These are phyloP conservation scores for Tychaedon coryphoeus DNA, from an alignment of 2,113 vertebrate genomes.

Conservation along the genomic window DNA sequence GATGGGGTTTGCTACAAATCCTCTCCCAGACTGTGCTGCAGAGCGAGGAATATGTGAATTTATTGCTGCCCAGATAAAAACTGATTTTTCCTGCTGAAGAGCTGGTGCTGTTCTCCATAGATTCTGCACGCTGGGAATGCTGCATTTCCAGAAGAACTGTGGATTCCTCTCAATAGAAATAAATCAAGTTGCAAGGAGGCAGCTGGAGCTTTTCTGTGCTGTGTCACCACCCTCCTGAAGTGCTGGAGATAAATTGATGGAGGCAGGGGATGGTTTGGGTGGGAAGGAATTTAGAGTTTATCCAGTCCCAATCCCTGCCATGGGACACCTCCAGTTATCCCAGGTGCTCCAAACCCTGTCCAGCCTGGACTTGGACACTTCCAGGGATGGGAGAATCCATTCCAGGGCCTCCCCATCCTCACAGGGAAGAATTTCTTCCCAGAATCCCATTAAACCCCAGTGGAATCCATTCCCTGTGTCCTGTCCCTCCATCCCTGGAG, in stretches of 20 bases:
- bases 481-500: not conserved
- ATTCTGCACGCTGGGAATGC: not conserved
- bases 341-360: not conserved
- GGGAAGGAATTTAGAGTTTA: not conserved
- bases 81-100: not conserved
- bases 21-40: not conserved
- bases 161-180: not conserved
- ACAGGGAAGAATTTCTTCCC: not conserved
- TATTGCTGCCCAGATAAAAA: not conserved
- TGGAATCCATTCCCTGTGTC: not conserved
- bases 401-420: not conserved
- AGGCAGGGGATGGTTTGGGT: not conserved
- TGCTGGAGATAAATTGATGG: not conserved
- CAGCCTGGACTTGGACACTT: not conserved
- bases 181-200: not conserved
- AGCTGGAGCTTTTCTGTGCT: not conserved
- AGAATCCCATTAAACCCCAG: accelerated
- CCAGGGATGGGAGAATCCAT: not conserved
- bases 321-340: not conserved
- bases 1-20: not conserved
- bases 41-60: accelerated
- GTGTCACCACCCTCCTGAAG: not conserved
- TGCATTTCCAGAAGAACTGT: not conserved
- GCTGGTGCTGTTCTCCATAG: accelerated
- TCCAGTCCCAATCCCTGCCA: not conserved